Evolutionary conservation across 1,140 invertebrate genomes (phyloP), one percentile per base, ranked within the genome.

Genomic region (Tetraneura akinire): DNA sequence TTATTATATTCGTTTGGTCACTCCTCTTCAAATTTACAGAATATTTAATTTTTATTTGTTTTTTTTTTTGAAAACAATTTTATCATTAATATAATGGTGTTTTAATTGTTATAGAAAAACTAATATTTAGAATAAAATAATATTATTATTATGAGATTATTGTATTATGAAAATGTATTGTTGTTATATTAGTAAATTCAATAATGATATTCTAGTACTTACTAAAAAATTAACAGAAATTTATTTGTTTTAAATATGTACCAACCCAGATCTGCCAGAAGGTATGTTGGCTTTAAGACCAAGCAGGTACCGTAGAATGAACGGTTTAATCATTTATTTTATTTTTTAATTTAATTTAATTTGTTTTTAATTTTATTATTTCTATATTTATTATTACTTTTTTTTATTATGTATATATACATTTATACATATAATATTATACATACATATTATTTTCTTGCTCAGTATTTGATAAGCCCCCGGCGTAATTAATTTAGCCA

Each of bases 181-280:
- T 62, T 29, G 60, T 62, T 62, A 26, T 68, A 66, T 66, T 42
- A 47, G 37, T 2, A n/a, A 47, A 71, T 14, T 26, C 23, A 29
- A 70, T 21, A 42, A 70, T 21, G 42, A 70, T 26, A 21, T 47
- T 70, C 13, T 18, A 49, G 21, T 70, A 9, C 1, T 21, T n/a
- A 5, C 60, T 21, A 71, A 51, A 74, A 76, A 78, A 78, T 60
- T 60, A 62, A 62, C 74, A 42, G 4, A 42, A 45, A 10, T 78
- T 42, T 78, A 55, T 78, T 78, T 78, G 37, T 78, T 78, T 78
- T 78, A 62, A 60, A 78, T 60, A 78, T 78, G 74, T 78, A 78
- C 53, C 53, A 62, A 78, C 37, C n/a, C 55, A 78, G 74, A 78
- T 62, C 32, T 78, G 74, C 74, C 74, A 60, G 74, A 78, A 78